These are phyloP conservation scores for Saxidomus purpurata DNA, from an alignment of 1,140 invertebrate species.

Conservation along the genomic window DNA sequence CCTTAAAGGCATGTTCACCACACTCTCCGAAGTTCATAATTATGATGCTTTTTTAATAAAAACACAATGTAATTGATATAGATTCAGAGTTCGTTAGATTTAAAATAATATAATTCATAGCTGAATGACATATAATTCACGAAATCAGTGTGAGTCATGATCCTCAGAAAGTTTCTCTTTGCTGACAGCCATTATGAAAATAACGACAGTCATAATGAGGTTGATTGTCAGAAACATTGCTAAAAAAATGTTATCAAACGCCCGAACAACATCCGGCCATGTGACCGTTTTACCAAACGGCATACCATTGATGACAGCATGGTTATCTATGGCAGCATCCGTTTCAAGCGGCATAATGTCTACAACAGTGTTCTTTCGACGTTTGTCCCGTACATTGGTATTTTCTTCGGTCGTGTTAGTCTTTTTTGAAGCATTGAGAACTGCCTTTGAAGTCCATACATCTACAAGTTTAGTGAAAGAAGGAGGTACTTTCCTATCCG, in stretches of 20 bases:
- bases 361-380: background rate
- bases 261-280: constrained; percentile 46
- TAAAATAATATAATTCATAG: too few relatives aligned
- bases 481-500: background rate
- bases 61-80: too few relatives aligned
- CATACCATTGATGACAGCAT: background rate
- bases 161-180: background rate
- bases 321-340: background rate
- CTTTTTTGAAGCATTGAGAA: background rate
- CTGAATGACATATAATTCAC: too few relatives aligned
- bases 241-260: constrained; percentile 51
- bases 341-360: background rate
- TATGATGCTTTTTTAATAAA: too few relatives aligned
- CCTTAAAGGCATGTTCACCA: too few relatives aligned
- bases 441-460: background rate
- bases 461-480: background rate
- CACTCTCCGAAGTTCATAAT: too few relatives aligned
- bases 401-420: background rate
- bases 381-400: background rate
- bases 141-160: background rate
- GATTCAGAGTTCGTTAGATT: too few relatives aligned
- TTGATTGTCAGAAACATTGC: constrained; percentile 19
- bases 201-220: background rate
- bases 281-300: background rate
- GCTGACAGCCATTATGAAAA: constrained; percentile 8